Evolutionary conservation across 2,113 vertebrate genomes (phyloP).

Genomic region (Paramisgurnus dabryanus): DNA sequence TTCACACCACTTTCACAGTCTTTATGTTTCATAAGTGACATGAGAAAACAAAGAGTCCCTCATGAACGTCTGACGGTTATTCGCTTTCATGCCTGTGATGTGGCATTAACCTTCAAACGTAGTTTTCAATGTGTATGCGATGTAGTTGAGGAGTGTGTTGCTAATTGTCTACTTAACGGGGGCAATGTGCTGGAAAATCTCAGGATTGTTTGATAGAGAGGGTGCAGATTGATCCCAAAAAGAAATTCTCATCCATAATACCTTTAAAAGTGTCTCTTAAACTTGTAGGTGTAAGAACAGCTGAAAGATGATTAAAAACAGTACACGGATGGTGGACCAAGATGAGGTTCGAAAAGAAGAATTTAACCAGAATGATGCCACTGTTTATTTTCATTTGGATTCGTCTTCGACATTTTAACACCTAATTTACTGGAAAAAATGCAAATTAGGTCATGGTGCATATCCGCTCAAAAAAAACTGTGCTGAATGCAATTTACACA

Average conservation of each 20-base stretch:
- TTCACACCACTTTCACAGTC: constrained; percentile 8
- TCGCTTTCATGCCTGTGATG: constrained; percentile 68
- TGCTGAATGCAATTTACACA: too few relatives aligned
- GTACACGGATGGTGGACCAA: neutral
- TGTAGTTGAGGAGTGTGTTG: constrained; percentile 65
- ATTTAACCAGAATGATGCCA: too few relatives aligned
- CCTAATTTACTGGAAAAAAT: too few relatives aligned
- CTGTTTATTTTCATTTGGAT: too few relatives aligned
- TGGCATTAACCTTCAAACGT: constrained; percentile 69
- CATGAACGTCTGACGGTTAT: neutral
- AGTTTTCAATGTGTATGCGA: constrained; percentile 61
- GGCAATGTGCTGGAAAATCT: constrained; percentile 76
- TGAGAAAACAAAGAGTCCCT: constrained; percentile 28
- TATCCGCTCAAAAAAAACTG: too few relatives aligned
- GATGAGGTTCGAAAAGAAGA: constrained; percentile 3
- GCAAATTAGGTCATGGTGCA: too few relatives aligned
- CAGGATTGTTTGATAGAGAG: constrained; percentile 71
- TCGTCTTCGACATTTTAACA: too few relatives aligned
- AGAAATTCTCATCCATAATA: constrained; percentile 61
- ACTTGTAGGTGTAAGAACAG: neutral
- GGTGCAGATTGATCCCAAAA: constrained; percentile 58
- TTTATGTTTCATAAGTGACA: constrained; percentile 58
- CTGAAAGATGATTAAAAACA: neutral
- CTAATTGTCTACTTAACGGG: constrained; percentile 74
- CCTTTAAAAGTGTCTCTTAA: constrained; percentile 53